These are phyloP conservation scores for Zonotrichia leucophrys DNA, from an alignment of 2,113 vertebrate genomes.

Conservation along the genomic window DNA sequence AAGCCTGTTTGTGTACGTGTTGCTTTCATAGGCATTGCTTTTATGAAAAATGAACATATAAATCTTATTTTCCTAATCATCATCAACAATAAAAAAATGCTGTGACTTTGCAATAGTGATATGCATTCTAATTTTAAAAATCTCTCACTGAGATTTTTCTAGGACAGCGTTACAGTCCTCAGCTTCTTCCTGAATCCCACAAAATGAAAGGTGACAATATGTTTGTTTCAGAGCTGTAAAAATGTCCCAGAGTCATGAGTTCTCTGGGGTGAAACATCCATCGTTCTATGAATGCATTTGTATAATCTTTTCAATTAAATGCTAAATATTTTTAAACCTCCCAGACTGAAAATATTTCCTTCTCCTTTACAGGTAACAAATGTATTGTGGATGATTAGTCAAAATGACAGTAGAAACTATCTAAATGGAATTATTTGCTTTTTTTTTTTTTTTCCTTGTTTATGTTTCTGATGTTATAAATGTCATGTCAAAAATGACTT, in stretches of 20 bases:
- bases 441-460: neutral
- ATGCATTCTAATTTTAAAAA: neutral
- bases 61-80: neutral
- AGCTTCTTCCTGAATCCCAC: neutral
- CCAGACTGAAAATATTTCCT: neutral
- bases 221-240: neutral
- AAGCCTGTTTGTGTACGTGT: rapidly evolving
- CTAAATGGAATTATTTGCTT: neutral
- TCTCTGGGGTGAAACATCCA: neutral
- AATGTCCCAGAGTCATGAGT: neutral
- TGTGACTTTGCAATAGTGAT: neutral
- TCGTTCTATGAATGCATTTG: neutral
- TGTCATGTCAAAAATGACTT: neutral
- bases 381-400: neutral
- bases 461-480: neutral
- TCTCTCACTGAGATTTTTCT: neutral
- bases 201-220: neutral
- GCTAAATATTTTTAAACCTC: neutral
- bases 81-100: neutral
- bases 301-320: neutral
- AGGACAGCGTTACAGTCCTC: neutral
- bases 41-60: neutral
- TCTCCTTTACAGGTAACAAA: neutral
- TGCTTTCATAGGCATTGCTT: neutral
- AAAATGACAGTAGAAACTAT: neutral